Evolutionary conservation across 2,113 vertebrate species (phyloP).

Genomic region (Cebidichthys violaceus): DNA sequence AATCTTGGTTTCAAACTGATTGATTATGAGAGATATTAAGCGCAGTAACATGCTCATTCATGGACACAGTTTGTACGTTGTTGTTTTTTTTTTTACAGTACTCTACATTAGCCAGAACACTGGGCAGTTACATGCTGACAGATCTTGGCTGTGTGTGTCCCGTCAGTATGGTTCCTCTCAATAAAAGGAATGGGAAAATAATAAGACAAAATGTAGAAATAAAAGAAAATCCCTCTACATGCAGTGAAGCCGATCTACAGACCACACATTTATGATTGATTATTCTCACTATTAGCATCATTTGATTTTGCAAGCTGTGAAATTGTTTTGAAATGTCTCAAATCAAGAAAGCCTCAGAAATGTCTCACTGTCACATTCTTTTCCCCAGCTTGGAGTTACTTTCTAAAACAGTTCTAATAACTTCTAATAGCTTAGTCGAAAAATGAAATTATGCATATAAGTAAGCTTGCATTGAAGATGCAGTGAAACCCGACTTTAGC

Average conservation of each 20-base stretch:
- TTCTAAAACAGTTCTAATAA: slow-evolving; percentile 81
- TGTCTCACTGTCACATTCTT: slow-evolving; percentile 78
- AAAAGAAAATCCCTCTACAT: not conserved
- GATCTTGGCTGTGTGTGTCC: not conserved
- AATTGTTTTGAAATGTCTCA: slow-evolving; percentile 6
- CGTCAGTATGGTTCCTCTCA: not conserved
- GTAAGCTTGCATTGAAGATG: slow-evolving; percentile 90
- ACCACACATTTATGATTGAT: not conserved
- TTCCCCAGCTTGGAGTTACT: slow-evolving; percentile 88
- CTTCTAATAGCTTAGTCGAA: slow-evolving; percentile 91
- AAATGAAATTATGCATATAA: slow-evolving; percentile 96
- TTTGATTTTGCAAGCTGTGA: slow-evolving; percentile 16
- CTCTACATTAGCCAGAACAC: not conserved
- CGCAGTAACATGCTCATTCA: slow-evolving; percentile 6
- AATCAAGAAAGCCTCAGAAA: slow-evolving; percentile 8
- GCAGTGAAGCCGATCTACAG: not conserved
- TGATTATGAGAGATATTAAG: slow-evolving; percentile 38
- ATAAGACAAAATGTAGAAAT: not conserved
- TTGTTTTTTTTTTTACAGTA: slow-evolving; percentile 21
- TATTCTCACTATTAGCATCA: slow-evolving; percentile 20
- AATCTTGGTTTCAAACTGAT: slow-evolving; percentile 28
- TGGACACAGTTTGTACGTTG: slow-evolving; percentile 4
- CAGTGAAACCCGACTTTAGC: slow-evolving; percentile 90
- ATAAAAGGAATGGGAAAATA: not conserved
- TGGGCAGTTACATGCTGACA: slow-evolving; percentile 15